These are phyloP conservation scores for Romanogobio albipinnatus DNA, from an alignment of 2,113 vertebrate genomes.

Conservation along the genomic window DNA sequence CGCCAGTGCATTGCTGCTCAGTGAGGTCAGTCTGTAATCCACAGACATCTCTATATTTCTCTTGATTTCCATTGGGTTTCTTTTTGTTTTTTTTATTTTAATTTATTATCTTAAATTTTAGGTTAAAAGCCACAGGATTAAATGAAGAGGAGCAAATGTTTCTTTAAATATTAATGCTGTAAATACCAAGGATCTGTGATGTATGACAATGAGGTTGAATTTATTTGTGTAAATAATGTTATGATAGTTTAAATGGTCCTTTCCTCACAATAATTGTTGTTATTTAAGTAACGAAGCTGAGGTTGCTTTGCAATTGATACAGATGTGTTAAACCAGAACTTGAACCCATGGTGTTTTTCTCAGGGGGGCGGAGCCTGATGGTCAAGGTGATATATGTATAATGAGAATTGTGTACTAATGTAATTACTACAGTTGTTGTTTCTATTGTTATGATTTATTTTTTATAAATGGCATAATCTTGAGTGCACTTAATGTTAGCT, in stretches of 20 bases:
- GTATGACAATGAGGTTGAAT: slow-evolving; percentile 68
- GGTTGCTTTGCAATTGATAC: slow-evolving; percentile 68
- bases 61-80: too few species aligned
- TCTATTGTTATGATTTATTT: slow-evolving; percentile 71
- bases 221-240: slow-evolving; percentile 66
- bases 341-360: slow-evolving; percentile 73
- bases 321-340: slow-evolving; percentile 68
- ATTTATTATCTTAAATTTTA: slow-evolving; percentile 9
- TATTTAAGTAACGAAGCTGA: slow-evolving; percentile 75
- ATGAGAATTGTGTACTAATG: slow-evolving; percentile 66
- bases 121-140: slow-evolving; percentile 43
- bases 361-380: slow-evolving; percentile 72
- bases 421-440: slow-evolving; percentile 72
- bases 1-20: slow-evolving; percentile 73
- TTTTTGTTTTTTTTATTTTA: not conserved
- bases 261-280: slow-evolving; percentile 60
- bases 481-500: slow-evolving; percentile 76
- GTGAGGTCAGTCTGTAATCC: slow-evolving; percentile 59
- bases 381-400: slow-evolving; percentile 69
- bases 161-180: slow-evolving; percentile 69
- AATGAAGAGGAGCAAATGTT: slow-evolving; percentile 53
- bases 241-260: slow-evolving; percentile 58
- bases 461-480: slow-evolving; percentile 75
- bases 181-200: slow-evolving; percentile 67
- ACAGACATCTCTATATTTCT: not conserved